Evolutionary conservation across 2,888 invertebrate species (phyloP), one percentile per base, ranked within the genome.

Genomic region (Nipponacmea schrenckii): DNA sequence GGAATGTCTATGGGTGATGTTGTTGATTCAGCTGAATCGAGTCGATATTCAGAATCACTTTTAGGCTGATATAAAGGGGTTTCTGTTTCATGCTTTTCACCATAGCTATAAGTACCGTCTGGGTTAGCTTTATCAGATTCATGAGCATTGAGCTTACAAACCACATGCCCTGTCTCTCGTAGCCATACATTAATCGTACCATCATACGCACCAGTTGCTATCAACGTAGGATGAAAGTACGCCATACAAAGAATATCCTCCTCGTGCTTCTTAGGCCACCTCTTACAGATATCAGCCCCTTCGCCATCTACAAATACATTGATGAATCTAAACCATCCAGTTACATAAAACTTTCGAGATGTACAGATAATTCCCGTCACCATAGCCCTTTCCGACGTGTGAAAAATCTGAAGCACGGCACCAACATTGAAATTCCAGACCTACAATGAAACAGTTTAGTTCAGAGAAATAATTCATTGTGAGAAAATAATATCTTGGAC

Each of bases 341-440:
- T 92, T 3, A 93, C 94, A 79, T 95, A 88, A 77, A 96, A 94
- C 80, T 94, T 83, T 69, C 89, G 86, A 65, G 87, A 83, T 14
- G 91, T 85, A 90, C 92, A 92, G 27, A 90, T 86, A 1, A 92
- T 86, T 10, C 90, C 90, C 2, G 91, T 91, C 65, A 92, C 89
- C 91, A 27, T 44, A 17, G 31, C 48, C 10, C 39, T 12, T 3
- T 90, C 89, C 77, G 92, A 92, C 26, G 93, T 92, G 44, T 89
- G 88, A 92, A 95, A 92, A 70, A 92, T 92, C 76, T 93, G 90
- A 74, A 94, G 86, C 81, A 94, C 94, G 10, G 92, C 91, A 0
- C 94, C 94, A 31, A 93, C 93, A 84, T 94, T 94, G 84, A 95
- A 95, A 88, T 95, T 94, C 96, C 96, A 96, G 46, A 95, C 91